Evolutionary conservation across 2,113 vertebrate genomes (phyloP), one percentile per base, ranked within the genome.

Genomic region (Axis porcinus): DNA sequence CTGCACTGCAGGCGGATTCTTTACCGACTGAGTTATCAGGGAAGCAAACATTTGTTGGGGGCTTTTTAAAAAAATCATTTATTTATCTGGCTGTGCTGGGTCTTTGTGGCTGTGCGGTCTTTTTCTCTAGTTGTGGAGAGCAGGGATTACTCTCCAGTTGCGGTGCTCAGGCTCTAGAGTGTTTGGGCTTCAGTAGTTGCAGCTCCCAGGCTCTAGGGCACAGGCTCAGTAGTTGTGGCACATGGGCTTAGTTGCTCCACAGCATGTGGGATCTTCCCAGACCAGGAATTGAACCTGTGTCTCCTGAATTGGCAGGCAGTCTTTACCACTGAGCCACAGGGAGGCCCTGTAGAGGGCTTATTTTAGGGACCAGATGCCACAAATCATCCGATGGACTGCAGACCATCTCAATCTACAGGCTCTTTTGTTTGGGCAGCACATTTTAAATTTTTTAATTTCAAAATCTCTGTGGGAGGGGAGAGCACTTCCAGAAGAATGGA

Each of bases 241-340:
- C 19, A 40, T 1, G 9, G 67, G 67, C n/a, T 40, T 70, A 0
- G 19, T 12, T 70, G 67, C 19, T 40, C 19, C 0, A 0, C n/a
- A n/a, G 19, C 4, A 12, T 6, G 10, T 6, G 67, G 67, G 67
- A 40, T 70, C 67, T 70, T 70, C 12, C n/a, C 67, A 70, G n/a
- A 12, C 21, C 67, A 70, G n/a, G n/a, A n/a, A 70, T 23, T 36
- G n/a, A 70, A 70, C 19, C 67, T 12, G n/a, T 9, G 0, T 70
- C n/a, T 36, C n/a, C 67, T 40, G 23, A 6, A 25, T 7, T 43
- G 12, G 36, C 40, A 43, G 23, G 23, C 7, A 2, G 12, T 76
- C 70, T 43, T 76, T 76, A 27, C 23, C 70, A 43, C 23, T 15
- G 40, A 76, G 23, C 12, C 36, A 14, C 70, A 43, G 21, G 23